These are phyloP conservation scores for Chrysochloris asiatica DNA, from an alignment of 2,113 vertebrate genomes.

Conservation along the genomic window DNA sequence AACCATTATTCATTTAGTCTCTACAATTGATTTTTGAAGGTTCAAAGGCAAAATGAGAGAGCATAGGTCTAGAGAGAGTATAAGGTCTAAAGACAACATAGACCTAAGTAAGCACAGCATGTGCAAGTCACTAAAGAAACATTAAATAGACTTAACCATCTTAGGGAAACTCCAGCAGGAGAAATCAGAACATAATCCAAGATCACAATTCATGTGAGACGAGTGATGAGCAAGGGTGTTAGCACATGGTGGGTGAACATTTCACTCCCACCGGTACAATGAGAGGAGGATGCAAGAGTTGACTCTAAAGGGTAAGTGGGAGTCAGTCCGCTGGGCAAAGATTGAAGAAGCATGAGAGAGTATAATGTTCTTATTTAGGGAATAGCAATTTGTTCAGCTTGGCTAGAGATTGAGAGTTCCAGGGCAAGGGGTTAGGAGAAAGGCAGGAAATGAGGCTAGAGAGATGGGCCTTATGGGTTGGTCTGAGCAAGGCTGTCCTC, in stretches of 20 bases:
- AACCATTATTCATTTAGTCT: neutral
- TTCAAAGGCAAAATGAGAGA: neutral
- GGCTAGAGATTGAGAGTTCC: fast-evolving
- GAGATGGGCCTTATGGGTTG: neutral
- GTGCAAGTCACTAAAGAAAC: no score
- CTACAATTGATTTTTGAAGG: neutral
- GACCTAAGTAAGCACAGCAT: neutral
- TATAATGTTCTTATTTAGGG: neutral
- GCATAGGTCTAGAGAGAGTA: neutral
- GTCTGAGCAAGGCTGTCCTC: neutral
- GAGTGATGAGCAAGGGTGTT: neutral
- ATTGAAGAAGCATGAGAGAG: neutral
- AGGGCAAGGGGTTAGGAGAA: neutral
- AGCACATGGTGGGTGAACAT: no score
- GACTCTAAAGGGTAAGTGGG: neutral
- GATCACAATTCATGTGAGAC: neutral
- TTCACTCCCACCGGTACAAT: neutral
- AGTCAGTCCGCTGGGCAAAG: neutral
- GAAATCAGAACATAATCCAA: neutral
- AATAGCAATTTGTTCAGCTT: neutral
- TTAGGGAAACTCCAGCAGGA: neutral
- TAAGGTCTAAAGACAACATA: neutral
- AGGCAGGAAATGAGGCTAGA: neutral
- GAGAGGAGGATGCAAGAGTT: neutral
- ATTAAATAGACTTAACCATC: neutral